Conservation (phyloP, 2,113 vertebrate species). For the Leptocoma aspasia region DNA sequence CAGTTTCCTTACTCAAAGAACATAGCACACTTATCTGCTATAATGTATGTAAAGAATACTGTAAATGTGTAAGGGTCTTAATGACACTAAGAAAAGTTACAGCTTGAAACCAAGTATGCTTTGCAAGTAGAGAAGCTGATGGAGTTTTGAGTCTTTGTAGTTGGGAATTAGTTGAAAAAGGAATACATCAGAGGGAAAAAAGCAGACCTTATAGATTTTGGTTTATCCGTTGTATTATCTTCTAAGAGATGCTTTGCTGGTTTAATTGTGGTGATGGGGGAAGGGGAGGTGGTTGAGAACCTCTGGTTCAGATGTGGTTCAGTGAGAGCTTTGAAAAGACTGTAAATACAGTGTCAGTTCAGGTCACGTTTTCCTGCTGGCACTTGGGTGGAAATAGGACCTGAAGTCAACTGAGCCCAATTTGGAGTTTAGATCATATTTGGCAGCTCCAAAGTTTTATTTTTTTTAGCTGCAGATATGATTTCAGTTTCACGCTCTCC, state of each 20-base stretch:
- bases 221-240: not conserved
- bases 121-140: not conserved
- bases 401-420: not conserved
- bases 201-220: not conserved
- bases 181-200: not conserved
- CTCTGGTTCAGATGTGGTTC: constrained; percentile 31
- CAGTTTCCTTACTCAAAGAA: constrained; percentile 14
- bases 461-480: constrained; percentile 53
- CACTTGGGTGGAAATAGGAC: constrained; percentile 13
- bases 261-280: not conserved
- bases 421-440: constrained; percentile 27
- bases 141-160: constrained; percentile 11
- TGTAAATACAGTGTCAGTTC: not conserved
- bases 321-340: not conserved
- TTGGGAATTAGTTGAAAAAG: constrained; percentile 22
- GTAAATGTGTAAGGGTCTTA: constrained; percentile 14
- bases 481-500: constrained; percentile 49
- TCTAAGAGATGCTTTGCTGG: not conserved
- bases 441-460: constrained; percentile 26
- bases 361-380: constrained; percentile 13
- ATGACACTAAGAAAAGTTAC: constrained; percentile 1
- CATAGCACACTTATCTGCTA: not conserved
- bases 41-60: constrained; percentile 40
- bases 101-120: not conserved
- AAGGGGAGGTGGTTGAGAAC: not conserved